Percentiles rank a stretch among this genome's conserved stretches.
These are phyloP conservation scores for Phalloptychus januarius DNA, from an alignment of 2,797 vertebrate genomes.

Conservation along the genomic window DNA sequence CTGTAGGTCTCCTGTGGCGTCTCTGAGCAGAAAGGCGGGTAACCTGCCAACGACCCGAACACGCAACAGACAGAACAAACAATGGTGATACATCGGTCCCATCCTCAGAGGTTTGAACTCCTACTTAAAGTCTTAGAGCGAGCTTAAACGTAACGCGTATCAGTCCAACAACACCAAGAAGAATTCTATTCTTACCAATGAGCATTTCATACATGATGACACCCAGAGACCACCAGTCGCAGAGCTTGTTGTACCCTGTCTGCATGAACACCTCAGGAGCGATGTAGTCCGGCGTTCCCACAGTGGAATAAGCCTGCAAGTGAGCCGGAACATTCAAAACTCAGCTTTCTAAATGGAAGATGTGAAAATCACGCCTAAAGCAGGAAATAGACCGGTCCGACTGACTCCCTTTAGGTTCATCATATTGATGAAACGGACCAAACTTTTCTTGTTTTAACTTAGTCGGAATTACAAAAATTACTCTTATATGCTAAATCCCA, in stretches of 20 bases:
- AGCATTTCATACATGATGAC: conserved; percentile 99
- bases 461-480: too few relatives aligned
- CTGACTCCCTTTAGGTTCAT: neutral
- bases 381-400: neutral
- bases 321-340: neutral
- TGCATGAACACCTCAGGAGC: conserved; percentile 97
- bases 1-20: conserved; percentile 98
- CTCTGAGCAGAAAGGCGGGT: conserved; percentile 98
- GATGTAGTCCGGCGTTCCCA: conserved; percentile 96
- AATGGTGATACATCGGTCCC: neutral
- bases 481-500: too few relatives aligned
- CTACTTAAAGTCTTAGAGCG: neutral
- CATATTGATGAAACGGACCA: neutral
- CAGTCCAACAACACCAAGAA: neutral
- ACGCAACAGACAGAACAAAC: neutral
- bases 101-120: neutral
- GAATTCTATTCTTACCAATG: conserved; percentile 83
- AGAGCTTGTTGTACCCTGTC: conserved; percentile 96
- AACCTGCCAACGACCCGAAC: conserved; percentile 79
- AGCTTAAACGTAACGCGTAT: neutral
- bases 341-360: neutral
- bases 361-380: neutral
- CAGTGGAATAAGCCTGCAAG: conserved; percentile 92
- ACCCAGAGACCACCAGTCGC: conserved; percentile 98
- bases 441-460: neutral